Percentiles rank a stretch among this genome's conserved stretches.
Conservation (phyloP, 2,888 invertebrate genomes). For the Autographa gamma region DNA sequence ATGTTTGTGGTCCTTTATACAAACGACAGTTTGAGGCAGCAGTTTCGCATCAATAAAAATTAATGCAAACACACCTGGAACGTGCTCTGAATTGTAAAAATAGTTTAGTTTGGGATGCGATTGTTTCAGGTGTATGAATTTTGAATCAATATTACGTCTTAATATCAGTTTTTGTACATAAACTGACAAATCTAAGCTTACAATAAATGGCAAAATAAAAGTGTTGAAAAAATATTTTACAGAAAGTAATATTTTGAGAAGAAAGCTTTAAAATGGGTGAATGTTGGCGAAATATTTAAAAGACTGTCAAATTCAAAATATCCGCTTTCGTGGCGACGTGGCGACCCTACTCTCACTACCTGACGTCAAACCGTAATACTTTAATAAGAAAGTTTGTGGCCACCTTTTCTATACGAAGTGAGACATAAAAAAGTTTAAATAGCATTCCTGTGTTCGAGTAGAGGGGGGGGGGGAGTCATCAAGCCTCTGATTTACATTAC, state of each 20-base stretch:
- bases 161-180: no score
- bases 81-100: not conserved
- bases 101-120: not conserved
- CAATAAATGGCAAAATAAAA: not conserved
- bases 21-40: constrained; percentile 1
- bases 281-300: not conserved
- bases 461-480: constrained; percentile 51
- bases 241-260: not conserved
- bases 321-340: constrained; percentile 39
- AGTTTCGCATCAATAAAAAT: constrained; percentile 1
- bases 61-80: not conserved
- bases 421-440: constrained; percentile 70
- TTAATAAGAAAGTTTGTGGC: constrained; percentile 80
- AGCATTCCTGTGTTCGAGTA: constrained; percentile 66
- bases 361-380: constrained; percentile 71
- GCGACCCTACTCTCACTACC: constrained; percentile 59
- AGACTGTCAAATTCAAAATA: not conserved
- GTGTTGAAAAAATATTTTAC: not conserved
- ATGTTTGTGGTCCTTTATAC: not conserved
- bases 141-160: no score
- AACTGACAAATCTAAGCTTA: no score
- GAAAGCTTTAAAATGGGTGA: not conserved
- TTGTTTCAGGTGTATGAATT: not conserved
- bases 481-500: constrained; percentile 51
- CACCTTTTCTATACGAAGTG: constrained; percentile 65